Base-by-base conservation (phyloP, 2,797 vertebrate species). In the Betta splendens region DNA sequence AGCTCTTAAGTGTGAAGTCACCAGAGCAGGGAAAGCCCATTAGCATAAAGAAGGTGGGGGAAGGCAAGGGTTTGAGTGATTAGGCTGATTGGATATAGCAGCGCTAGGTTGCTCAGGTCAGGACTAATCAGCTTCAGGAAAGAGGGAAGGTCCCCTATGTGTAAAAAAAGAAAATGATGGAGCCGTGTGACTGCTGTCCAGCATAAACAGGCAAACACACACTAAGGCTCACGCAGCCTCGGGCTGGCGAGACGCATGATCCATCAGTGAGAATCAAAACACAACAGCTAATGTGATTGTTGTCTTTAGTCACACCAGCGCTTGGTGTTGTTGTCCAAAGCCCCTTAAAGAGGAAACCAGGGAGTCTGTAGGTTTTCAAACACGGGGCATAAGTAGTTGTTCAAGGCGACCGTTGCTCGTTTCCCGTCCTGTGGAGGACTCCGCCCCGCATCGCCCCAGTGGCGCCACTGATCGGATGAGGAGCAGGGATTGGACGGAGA, bases 11-110 rank as follows among this genome's bases (percentile, higher is more conserved):
- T 88, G 89, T 86, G 89, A 90, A 91, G 85, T 91, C 89, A 89
- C 85, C 79, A 67, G 84, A 85, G 87, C 79, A 87, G 82, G 87
- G 84, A 90, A 93, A 92, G 91, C 90, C 90, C 88, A 92, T 93
- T 93, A 92, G 83, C 48, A 73, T 78, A 81, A 85, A 87, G 83
- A 87, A 86, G 84, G 72, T 80, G 80, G 76, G 74, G 79, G 73
- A 59, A 59, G 85, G 83, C 75, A 81, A 69, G 72, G 82, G 85
- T 88, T 77, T 83, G 86, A 85, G 83, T 86, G 87, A 90, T 91
- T 90, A 90, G 79, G 75, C 87, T 91, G 89, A 93, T 91, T 87
- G 90, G 89, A 92, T 89, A 73, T 86, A 90, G 88, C 88, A 90
- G 87, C 85, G 85, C 86, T 91, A 81, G 80, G 80, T 85, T 87